A percentile compares a stretch with the other conserved stretches of the same genome.
Conservation (phyloP, 2,113 vertebrate species). For the Balaenoptera acutorostrata region DNA sequence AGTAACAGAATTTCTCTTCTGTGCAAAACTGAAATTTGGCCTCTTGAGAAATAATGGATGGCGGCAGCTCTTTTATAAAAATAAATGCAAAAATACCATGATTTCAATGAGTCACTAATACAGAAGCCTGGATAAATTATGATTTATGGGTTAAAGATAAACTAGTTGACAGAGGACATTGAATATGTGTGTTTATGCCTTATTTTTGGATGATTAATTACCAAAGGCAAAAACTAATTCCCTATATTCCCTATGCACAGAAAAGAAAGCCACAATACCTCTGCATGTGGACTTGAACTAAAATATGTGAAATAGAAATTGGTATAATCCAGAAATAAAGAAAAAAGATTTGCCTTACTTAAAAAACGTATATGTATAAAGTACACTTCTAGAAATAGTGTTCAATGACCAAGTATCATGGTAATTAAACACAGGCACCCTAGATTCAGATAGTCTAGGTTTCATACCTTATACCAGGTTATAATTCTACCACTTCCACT, state of each 20-base stretch:
- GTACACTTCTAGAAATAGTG: neutral
- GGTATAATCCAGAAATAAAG: neutral
- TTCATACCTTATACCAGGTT: neutral
- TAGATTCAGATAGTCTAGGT: accelerated
- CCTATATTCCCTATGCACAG: neutral
- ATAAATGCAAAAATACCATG: slow-evolving; percentile 17
- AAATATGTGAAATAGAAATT: neutral
- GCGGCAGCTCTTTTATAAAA: slow-evolving; percentile 8
- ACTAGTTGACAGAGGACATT: neutral
- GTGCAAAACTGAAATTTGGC: neutral
- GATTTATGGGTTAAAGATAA: slow-evolving; percentile 42
- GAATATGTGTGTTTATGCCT: neutral
- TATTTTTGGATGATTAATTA: slow-evolving; percentile 19
- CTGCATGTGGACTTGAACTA: neutral
- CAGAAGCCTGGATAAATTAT: slow-evolving; percentile 30
- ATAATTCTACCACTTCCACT: neutral
- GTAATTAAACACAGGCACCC: neutral
- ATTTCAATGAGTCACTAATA: slow-evolving; percentile 32
- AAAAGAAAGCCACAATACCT: neutral
- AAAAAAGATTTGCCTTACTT: neutral
- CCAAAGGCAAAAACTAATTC: neutral
- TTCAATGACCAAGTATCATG: neutral
- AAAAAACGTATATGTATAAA: neutral
- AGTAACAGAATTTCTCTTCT: neutral
- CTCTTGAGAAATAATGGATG: neutral